Conservation (phyloP, 1,140 invertebrate species). For the Aphidius gifuensis region DNA sequence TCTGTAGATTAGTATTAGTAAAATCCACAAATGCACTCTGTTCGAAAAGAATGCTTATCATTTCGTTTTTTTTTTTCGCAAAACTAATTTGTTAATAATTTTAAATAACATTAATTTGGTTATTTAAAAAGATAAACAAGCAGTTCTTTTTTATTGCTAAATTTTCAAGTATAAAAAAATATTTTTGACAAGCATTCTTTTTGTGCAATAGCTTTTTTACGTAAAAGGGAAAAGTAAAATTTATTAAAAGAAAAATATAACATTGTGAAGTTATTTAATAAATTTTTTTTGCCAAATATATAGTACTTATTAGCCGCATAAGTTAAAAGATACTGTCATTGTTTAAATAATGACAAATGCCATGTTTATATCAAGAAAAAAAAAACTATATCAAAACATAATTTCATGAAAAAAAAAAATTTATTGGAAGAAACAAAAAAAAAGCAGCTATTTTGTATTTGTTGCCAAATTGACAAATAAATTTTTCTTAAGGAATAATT, state of each 20-base stretch:
- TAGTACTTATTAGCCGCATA: slow-evolving; percentile 54
- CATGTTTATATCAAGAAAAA: slow-evolving; percentile 33
- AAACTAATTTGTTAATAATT: slow-evolving; percentile 8
- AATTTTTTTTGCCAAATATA: slow-evolving; percentile 51
- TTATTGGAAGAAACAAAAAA: slow-evolving; percentile 17
- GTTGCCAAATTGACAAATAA: slow-evolving; percentile 33
- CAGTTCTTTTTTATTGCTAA: background rate
- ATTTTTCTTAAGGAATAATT: slow-evolving; percentile 3
- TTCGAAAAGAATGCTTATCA: slow-evolving; percentile 38
- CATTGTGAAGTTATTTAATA: background rate
- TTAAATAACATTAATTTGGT: background rate
- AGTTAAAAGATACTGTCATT: slow-evolving; percentile 27
- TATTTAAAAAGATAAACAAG: background rate
- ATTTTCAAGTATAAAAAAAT: slow-evolving; percentile 1
- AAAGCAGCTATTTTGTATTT: slow-evolving; percentile 39
- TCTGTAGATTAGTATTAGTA: slow-evolving; percentile 14
- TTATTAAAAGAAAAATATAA: background rate
- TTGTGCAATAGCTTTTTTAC: slow-evolving; percentile 54
- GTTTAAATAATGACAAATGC: slow-evolving; percentile 13
- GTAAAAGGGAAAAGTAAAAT: slow-evolving; percentile 43
- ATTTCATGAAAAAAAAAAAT: slow-evolving; percentile 17
- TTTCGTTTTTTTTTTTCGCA: too few relatives aligned
- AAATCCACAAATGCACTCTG: slow-evolving; percentile 30
- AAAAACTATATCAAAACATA: slow-evolving; percentile 19
- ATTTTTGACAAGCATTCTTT: slow-evolving; percentile 30